Evolutionary conservation across 1,140 invertebrate genomes (phyloP), one percentile per base, ranked within the genome.

Genomic region (Aphelenchoides fujianensis): DNA sequence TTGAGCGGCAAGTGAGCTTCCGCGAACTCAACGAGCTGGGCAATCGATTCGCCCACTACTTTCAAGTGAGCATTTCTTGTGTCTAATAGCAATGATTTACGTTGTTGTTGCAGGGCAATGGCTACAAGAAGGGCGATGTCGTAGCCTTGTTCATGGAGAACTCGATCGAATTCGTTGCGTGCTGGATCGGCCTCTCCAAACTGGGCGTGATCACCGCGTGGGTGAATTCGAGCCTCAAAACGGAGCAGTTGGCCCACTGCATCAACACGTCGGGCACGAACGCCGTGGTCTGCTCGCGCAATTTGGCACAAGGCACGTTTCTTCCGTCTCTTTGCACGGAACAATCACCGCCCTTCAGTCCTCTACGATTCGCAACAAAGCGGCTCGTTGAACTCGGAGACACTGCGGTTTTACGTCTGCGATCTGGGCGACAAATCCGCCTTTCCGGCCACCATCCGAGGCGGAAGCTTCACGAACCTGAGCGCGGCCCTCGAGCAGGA

Each of bases 81-180:
- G 16, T 34, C 53, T 59, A 12, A 36, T 27, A 53, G 53, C 27
- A 68, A 27, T 55, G 12, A 32, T 31, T 64, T 28, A 76, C n/a
- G 27, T 59, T 93, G 93, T 75, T 89, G n/a, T n/a, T n/a, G n/a
- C n/a, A 90, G 80, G 84, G 86, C 3, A 82, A 90, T 64, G 89
- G 90, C 0, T 88, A 90, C 68, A 86, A 88, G 41, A 87, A 88
- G 30, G 92, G 91, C 1, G 92, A 96, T 81, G 89, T 90, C 5
- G 89, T 97, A 12, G 92, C 92, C 0, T 77, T 98, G 2, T 88
- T 93, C 32, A 90, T 96, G 90, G 92, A 94, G 74, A 91, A 86
- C 68, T 73, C 77, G 28, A 62, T 79, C 27, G 82, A 85, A 53
- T 84, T 85, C 68, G 79, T 84, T 7, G 82, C 81, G 30, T 70